Percentiles rank a stretch among this genome's conserved stretches.
Evolutionary conservation across 2,888 invertebrate genomes (phyloP).

Genomic region (Trichacis sp.): DNA sequence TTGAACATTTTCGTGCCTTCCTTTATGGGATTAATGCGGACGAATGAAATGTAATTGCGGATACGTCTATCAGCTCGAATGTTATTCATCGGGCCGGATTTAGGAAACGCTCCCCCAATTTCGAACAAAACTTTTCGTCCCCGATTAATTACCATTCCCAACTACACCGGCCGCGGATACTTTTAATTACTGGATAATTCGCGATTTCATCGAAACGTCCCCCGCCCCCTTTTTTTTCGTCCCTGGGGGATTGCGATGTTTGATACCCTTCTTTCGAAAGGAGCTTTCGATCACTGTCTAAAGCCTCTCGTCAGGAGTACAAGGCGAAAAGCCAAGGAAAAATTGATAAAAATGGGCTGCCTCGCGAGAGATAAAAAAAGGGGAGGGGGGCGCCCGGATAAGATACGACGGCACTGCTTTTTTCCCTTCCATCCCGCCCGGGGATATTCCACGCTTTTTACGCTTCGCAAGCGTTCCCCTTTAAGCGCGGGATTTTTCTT

Average conservation of each 20-base stretch:
- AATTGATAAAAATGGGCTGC: constrained; percentile 60
- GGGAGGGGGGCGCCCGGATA: constrained; percentile 36
- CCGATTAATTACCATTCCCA: constrained; percentile 10
- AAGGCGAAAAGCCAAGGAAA: constrained; percentile 41
- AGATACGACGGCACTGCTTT: constrained; percentile 20
- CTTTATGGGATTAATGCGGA: constrained; percentile 30
- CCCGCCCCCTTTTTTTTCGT: too few species aligned
- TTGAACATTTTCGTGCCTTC: constrained; percentile 17
- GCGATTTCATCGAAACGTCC: neutral
- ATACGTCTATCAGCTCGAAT: constrained; percentile 25
- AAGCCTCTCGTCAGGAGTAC: constrained; percentile 51
- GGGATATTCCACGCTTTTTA: constrained; percentile 10
- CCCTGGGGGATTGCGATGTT: constrained; percentile 36
- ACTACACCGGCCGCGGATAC: neutral
- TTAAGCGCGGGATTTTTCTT: constrained; percentile 4
- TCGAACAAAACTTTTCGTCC: too few species aligned
- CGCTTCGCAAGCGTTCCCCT: neutral
- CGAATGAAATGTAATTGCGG: constrained; percentile 36
- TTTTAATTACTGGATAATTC: neutral
- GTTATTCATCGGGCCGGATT: constrained; percentile 14
- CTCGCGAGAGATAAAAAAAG: constrained; percentile 43
- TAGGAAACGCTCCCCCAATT: neutral
- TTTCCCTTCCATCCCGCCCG: constrained; percentile 3
- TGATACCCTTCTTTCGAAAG: too few species aligned
- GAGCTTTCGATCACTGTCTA: constrained; percentile 62